These are phyloP conservation scores for Phalacrocorax brasilianus DNA, from an alignment of 2,113 vertebrate genomes.

Conservation along the genomic window DNA sequence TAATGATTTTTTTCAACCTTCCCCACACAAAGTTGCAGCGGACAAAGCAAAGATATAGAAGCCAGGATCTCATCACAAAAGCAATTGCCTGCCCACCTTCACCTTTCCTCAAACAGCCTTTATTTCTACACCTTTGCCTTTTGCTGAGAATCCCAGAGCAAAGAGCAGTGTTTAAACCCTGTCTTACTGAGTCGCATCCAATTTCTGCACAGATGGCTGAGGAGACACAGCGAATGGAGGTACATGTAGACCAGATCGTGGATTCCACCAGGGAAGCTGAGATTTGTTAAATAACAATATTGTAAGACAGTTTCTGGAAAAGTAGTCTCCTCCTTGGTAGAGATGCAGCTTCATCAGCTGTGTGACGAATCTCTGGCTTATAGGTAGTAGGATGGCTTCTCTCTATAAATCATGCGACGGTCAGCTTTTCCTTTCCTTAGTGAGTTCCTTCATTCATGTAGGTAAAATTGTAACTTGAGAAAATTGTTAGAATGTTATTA, in stretches of 20 bases:
- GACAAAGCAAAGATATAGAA: neutral
- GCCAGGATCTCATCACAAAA: neutral
- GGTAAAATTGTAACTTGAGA: neutral
- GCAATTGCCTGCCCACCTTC: neutral
- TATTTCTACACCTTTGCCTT: neutral
- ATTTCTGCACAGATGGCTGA: neutral
- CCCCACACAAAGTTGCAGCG: accelerated
- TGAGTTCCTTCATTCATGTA: neutral
- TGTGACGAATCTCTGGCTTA: neutral
- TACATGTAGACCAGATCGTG: neutral
- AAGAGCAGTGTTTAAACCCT: neutral
- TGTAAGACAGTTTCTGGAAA: neutral
- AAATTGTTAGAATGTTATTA: neutral
- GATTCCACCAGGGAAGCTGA: neutral
- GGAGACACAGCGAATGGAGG: neutral
- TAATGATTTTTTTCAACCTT: neutral
- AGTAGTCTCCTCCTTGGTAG: neutral
- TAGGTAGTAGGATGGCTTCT: neutral
- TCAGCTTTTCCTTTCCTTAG: neutral
- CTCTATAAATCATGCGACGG: neutral
- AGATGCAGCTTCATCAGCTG: neutral
- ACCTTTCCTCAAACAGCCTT: neutral
- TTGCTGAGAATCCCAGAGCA: neutral
- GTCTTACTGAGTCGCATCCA: neutral
- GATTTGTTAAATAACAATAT: neutral